Conservation (phyloP, 2,113 vertebrate species). For the Pachyramphus minor region DNA sequence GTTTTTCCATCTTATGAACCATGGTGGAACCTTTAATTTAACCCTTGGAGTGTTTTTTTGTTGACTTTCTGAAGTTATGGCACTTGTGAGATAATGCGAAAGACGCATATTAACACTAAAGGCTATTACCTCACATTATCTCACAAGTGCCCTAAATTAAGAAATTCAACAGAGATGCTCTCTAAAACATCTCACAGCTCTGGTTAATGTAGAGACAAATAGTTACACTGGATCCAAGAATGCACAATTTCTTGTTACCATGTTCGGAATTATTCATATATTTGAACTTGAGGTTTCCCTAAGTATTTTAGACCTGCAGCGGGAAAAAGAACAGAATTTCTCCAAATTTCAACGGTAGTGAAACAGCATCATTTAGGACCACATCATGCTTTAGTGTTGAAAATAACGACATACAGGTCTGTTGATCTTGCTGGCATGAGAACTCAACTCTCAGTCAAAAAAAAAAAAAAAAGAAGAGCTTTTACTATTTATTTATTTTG, state of each 20-base stretch:
- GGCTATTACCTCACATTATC: background rate
- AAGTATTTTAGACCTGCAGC: background rate
- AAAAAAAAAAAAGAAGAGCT: background rate
- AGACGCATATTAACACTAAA: background rate
- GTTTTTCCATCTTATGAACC: background rate
- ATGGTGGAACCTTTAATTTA: background rate
- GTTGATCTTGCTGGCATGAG: background rate
- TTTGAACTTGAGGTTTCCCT: background rate
- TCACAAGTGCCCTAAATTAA: background rate
- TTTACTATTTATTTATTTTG: background rate
- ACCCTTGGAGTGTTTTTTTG: background rate
- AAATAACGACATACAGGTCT: background rate
- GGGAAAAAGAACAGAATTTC: background rate
- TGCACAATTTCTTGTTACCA: background rate
- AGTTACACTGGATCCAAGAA: background rate
- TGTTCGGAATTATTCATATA: background rate
- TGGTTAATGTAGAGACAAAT: background rate
- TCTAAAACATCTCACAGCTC: background rate
- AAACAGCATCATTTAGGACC: background rate
- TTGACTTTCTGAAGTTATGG: background rate
- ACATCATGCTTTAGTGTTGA: background rate
- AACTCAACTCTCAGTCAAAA: background rate
- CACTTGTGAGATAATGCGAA: background rate
- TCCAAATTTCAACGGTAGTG: background rate
- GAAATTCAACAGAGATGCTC: background rate